Percentiles rank a stretch among this genome's conserved stretches.
phyloP scores from a whole-genome alignment of 2,888 invertebrate genomes.

The Melikaiella ostensackeni region DNA sequence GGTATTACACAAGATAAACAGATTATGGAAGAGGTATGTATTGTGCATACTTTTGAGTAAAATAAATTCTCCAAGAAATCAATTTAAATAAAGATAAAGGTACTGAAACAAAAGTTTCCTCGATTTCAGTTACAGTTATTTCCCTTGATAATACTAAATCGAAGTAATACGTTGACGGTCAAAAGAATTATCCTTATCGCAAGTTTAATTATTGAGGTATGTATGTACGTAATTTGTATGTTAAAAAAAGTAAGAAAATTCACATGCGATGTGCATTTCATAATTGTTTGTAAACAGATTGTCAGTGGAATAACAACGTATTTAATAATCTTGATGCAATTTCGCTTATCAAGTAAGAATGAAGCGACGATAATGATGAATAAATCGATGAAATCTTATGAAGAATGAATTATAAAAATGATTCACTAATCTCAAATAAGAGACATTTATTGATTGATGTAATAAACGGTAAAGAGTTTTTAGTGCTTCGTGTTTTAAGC shows the following conservation, averaged over 20 bases:
- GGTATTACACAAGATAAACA: too few species aligned
- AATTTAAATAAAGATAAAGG: too few species aligned
- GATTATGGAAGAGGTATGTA: too few species aligned
- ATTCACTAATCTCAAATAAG: too few species aligned
- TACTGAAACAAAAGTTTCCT: background rate
- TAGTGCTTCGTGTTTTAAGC: too few species aligned
- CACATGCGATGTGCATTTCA: background rate
- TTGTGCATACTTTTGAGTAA: too few species aligned
- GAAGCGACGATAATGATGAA: too few species aligned
- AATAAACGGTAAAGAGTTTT: too few species aligned
- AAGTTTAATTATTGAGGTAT: conserved; percentile 61
- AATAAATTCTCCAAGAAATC: background rate
- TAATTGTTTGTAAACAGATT: conserved; percentile 55
- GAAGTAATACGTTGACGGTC: conserved; percentile 61
- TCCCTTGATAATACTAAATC: conserved; percentile 64
- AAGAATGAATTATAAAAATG: too few species aligned
- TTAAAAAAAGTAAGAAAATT: background rate
- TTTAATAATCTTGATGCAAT: conserved; percentile 66
- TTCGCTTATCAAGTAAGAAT: conserved; percentile 31
- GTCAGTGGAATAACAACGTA: conserved; percentile 65
- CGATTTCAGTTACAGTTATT: conserved; percentile 63
- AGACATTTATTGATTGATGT: background rate
- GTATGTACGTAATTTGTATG: background rate
- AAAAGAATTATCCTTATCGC: conserved; percentile 62
- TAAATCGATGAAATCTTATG: too few species aligned